Conservation (phyloP, 1,140 invertebrate species). For the Drosophila sturtevanti region DNA sequence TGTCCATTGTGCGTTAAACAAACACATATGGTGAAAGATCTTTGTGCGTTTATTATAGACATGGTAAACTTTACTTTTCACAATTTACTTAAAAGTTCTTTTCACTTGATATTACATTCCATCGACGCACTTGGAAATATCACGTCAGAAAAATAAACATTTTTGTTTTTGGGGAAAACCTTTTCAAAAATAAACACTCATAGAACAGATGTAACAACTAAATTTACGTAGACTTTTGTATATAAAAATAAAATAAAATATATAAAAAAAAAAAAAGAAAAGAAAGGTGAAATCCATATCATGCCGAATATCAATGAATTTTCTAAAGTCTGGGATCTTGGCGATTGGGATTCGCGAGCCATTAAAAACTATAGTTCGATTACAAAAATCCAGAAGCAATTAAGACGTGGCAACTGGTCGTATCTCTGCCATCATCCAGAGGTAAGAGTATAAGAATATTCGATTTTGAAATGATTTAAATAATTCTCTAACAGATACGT, state of each 20-base stretch:
- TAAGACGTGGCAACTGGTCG: conserved; percentile 53
- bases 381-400: conserved; percentile 51
- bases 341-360: conserved; percentile 53
- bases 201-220: background rate
- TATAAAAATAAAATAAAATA: background rate
- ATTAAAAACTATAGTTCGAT: conserved; percentile 46
- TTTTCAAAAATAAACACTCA: background rate
- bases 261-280: background rate
- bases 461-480: background rate
- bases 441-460: conserved; percentile 8
- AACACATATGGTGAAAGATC: background rate
- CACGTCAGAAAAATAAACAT: background rate
- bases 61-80: background rate
- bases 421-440: conserved; percentile 61
- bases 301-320: background rate
- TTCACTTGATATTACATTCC: background rate
- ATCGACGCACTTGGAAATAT: background rate
- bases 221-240: background rate
- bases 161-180: conserved; percentile 3
- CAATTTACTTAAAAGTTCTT: background rate
- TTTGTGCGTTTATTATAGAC: background rate
- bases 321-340: conserved; percentile 49
- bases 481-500: conserved; percentile 41
- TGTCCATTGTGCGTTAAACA: background rate
- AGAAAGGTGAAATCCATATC: background rate